phyloP scores from a whole-genome alignment of 1,140 invertebrate genomes.

The Pseudomyrmex dendroicus region DNA sequence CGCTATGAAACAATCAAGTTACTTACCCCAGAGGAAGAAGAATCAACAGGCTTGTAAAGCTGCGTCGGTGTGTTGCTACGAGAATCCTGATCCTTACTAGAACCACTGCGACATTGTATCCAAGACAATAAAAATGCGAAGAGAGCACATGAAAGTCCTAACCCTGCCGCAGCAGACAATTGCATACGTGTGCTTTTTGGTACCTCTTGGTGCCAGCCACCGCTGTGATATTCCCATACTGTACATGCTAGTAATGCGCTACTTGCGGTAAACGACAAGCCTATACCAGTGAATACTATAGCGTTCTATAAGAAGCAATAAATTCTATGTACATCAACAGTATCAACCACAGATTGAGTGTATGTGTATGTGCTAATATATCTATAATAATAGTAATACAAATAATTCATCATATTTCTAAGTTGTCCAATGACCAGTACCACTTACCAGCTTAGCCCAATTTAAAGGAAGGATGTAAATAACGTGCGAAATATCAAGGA shows the following conservation, averaged over 20 bases:
- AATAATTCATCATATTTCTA: slow-evolving; percentile 8
- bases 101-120: slow-evolving; percentile 79
- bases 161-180: slow-evolving; percentile 79
- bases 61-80: slow-evolving; percentile 80
- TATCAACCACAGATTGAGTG: background rate
- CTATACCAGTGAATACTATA: slow-evolving; percentile 83
- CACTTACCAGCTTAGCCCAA: slow-evolving; percentile 92
- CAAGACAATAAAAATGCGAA: slow-evolving; percentile 82
- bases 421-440: background rate
- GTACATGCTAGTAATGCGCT: slow-evolving; percentile 81
- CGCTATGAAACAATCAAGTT: slow-evolving; percentile 24
- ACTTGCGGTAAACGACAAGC: slow-evolving; percentile 80
- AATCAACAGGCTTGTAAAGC: slow-evolving; percentile 84
- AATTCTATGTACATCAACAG: slow-evolving; percentile 62
- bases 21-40: slow-evolving; percentile 83
- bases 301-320: slow-evolving; percentile 79
- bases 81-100: slow-evolving; percentile 75
- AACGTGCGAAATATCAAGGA: slow-evolving; percentile 93
- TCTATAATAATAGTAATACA: slow-evolving; percentile 30
- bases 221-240: slow-evolving; percentile 82
- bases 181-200: slow-evolving; percentile 82
- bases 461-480: slow-evolving; percentile 93
- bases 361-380: background rate
- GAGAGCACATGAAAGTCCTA: slow-evolving; percentile 81
- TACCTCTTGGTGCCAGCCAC: slow-evolving; percentile 78